Conservation (phyloP, 2,797 vertebrate genomes). For the Sebastolobus altivelis region DNA sequence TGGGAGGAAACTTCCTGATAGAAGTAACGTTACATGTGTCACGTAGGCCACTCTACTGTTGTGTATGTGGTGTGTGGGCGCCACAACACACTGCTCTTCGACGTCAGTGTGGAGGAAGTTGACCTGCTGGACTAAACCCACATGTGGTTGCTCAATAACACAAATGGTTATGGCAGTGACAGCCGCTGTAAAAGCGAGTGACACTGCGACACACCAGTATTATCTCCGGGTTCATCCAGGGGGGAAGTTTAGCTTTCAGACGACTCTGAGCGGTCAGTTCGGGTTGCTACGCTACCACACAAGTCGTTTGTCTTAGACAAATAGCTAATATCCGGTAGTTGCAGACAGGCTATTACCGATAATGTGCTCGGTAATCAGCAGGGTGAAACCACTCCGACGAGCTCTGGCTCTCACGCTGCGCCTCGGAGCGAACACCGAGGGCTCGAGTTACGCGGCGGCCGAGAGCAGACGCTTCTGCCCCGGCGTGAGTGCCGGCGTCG, state of each 20-base stretch:
- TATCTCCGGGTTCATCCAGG: not conserved
- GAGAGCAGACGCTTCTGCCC: constrained; percentile 14
- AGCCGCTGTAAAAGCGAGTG: not conserved
- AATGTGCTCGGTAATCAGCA: constrained; percentile 68
- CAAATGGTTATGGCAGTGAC: not conserved
- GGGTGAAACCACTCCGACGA: constrained; percentile 14
- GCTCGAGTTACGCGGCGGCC: constrained; percentile 44
- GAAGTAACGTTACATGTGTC: constrained; percentile 15
- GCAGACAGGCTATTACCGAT: accelerated
- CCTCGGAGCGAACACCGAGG: constrained; percentile 24
- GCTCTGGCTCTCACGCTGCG: constrained; percentile 48
- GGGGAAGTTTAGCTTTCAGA: not conserved
- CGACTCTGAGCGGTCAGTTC: not conserved
- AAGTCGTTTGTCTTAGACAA: no score
- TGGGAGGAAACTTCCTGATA: not conserved
- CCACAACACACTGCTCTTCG: no score
- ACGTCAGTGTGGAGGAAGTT: not conserved
- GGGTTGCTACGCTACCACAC: no score
- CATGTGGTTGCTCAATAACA: constrained; percentile 1
- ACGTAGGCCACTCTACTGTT: constrained; percentile 27
- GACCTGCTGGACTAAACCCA: not conserved
- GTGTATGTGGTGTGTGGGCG: not conserved
- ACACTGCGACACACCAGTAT: not conserved
- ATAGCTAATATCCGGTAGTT: not conserved
- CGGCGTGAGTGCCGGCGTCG: accelerated